Evolutionary conservation across 2,797 vertebrate species (phyloP).

Genomic region (Acanthis flammea): DNA sequence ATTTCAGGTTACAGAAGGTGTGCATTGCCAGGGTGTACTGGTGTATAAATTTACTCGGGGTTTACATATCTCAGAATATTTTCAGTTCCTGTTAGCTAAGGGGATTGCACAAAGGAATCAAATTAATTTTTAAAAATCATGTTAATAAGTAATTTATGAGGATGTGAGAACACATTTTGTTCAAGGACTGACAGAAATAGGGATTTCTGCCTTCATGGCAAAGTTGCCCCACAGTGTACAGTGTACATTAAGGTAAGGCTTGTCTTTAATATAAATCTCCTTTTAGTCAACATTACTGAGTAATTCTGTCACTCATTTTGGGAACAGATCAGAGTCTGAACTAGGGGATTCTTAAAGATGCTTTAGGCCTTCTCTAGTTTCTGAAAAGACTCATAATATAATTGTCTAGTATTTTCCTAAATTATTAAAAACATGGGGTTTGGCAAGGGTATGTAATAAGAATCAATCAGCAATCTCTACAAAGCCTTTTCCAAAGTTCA

Average conservation of each 20-base stretch:
- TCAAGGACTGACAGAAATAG: not conserved
- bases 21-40: not conserved
- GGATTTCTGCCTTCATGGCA: not conserved
- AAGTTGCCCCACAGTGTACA: not conserved
- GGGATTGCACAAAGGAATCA: not conserved
- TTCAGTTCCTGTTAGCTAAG: not conserved
- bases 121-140: not conserved
- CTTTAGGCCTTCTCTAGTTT: not conserved
- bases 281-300: not conserved
- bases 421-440: not conserved
- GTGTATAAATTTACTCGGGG: not conserved
- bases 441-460: not conserved
- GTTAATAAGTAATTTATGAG: not conserved
- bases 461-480: not conserved
- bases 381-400: not conserved
- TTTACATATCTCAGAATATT: not conserved
- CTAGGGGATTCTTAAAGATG: not conserved
- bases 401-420: not conserved
- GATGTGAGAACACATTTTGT: not conserved
- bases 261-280: not conserved
- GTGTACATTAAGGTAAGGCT: not conserved
- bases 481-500: not conserved
- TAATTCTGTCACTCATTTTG: not conserved
- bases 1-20: fast-evolving
- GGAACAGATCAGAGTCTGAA: not conserved